Conservation (phyloP, 2,888 invertebrate species). For the Mantis religiosa region DNA sequence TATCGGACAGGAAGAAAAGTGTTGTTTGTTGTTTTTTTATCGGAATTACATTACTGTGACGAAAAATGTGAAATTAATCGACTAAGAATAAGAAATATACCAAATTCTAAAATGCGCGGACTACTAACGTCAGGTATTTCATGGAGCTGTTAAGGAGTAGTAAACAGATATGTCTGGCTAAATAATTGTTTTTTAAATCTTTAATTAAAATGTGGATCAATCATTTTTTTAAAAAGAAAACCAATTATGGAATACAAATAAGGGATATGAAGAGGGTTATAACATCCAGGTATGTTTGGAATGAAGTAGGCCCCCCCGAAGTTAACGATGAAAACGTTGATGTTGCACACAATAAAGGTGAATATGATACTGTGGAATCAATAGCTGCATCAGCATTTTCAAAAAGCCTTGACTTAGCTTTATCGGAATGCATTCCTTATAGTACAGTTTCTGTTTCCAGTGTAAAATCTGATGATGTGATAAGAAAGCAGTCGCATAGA, state of each 20-base stretch:
- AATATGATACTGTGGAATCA: not conserved
- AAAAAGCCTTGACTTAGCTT: conserved; percentile 15
- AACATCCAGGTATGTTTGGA: not conserved
- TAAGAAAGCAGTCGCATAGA: not conserved
- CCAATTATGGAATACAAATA: not conserved
- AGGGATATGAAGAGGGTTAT: not conserved
- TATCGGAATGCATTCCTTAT: conserved; percentile 23
- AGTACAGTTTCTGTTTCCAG: not conserved
- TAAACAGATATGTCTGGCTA: not conserved
- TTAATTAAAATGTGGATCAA: not conserved
- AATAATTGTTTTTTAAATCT: not conserved
- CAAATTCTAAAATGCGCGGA: not conserved
- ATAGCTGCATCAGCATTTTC: conserved; percentile 20
- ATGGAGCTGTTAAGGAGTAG: not conserved
- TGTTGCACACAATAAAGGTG: not conserved
- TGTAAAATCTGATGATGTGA: not conserved
- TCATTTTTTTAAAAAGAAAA: not conserved
- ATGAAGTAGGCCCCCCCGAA: not conserved
- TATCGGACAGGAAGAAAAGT: not conserved
- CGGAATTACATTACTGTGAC: not conserved
- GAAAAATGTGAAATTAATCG: not conserved
- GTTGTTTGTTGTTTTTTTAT: not conserved
- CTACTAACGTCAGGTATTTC: not conserved
- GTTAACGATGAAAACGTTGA: not conserved
- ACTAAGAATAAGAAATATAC: not conserved